Evolutionary conservation across 2,888 invertebrate genomes (phyloP), one percentile per base, ranked within the genome.

Genomic region (Crocallis elinguaria): DNA sequence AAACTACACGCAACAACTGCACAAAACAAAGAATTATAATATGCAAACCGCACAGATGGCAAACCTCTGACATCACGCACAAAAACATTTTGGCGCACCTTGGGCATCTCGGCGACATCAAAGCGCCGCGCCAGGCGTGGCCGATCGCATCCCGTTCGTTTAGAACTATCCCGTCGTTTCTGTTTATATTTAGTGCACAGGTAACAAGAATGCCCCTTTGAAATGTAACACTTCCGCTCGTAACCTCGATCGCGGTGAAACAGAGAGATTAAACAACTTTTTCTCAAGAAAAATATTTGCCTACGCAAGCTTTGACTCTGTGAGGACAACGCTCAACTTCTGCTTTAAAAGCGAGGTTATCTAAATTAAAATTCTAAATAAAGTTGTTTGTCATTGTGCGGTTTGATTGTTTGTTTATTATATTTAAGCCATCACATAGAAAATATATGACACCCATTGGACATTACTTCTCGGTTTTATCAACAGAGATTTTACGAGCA

Each of bases 171-270:
- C 77, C 75, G 75, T 70, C 67, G 73, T 73, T 66, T 63, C 65
- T 60, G 64, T 42, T 64, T 88, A 87, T 88, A 82, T 88, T 86
- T 88, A 86, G 84, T 77, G 71, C 67, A 87, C 90, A 90, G 90
- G 90, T 90, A 90, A 88, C 88, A 84, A 86, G 88, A 88, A 88
- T 88, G 86, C 85, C 73, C 79, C 89, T 90, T 89, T 89, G 89
- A 89, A 88, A 89, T 79, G 73, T 76, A 77, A 89, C 84, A 88
- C 88, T 90, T 90, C 89, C 89, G 89, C 82, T 84, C 86, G 79
- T 86, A 86, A 84, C 78, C 66, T 66, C 73, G 71, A 70, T 66
- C 69, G 67, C 52, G 54, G 53, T 45, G 33, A 38, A 55, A 33
- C 76, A 73, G 54, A 77, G 75, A 82, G 30, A 60, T 60, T 29